phyloP scores from a whole-genome alignment of 2,113 vertebrate genomes.

The Gasterosteus aculeatus region DNA sequence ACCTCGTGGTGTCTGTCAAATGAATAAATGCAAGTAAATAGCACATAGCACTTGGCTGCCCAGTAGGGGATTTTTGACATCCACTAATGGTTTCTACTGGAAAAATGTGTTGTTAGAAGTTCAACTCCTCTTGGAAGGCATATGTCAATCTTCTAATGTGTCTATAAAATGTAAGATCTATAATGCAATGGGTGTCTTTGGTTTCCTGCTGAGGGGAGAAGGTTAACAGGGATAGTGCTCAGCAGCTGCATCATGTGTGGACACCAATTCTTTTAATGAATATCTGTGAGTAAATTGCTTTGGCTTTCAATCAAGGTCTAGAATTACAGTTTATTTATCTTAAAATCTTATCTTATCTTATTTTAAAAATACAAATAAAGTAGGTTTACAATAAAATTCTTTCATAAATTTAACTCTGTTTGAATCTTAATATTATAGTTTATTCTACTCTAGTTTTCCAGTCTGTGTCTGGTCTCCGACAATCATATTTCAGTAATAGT shows the following conservation, averaged over 20 bases:
- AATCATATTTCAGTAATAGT: too few relatives aligned
- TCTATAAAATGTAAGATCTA: background rate
- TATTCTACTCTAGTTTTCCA: background rate
- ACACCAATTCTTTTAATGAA: constrained; percentile 14
- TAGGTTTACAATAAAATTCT: background rate
- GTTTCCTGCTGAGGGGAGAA: constrained; percentile 38
- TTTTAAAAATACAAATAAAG: constrained; percentile 1
- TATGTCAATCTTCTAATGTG: constrained; percentile 47
- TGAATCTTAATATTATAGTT: background rate
- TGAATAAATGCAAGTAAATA: constrained; percentile 7
- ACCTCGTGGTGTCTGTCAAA: background rate
- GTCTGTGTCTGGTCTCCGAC: background rate
- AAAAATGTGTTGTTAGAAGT: constrained; percentile 26
- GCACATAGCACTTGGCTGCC: constrained; percentile 6
- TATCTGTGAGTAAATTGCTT: background rate
- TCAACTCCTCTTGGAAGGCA: constrained; percentile 46
- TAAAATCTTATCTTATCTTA: background rate
- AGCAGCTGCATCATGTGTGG: background rate
- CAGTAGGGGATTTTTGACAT: background rate
- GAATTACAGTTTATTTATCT: background rate
- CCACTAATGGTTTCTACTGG: background rate
- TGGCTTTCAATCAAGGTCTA: background rate
- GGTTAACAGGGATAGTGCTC: constrained; percentile 12
- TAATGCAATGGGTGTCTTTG: constrained; percentile 13
- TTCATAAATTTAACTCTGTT: background rate